Conservation (phyloP, 2,113 vertebrate genomes). For the Gorsachius goisagi region DNA sequence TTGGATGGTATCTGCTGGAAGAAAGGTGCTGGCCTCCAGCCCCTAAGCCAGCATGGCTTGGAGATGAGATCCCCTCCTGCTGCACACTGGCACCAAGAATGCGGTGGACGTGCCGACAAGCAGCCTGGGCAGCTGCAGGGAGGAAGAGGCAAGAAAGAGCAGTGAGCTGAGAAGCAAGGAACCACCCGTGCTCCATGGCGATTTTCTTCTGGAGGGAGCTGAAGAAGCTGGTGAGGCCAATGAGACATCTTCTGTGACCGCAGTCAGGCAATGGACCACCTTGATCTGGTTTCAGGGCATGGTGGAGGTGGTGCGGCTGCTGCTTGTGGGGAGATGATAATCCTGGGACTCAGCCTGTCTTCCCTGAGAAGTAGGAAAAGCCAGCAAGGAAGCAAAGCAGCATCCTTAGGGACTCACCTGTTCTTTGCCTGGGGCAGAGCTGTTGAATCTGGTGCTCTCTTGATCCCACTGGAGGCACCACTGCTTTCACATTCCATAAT, state of each 20-base stretch:
- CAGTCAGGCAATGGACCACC: neutral
- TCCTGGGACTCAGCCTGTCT: neutral
- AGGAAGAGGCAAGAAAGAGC: neutral
- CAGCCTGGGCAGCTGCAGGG: neutral
- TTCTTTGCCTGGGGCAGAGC: neutral
- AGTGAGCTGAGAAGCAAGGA: neutral
- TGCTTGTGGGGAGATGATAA: neutral
- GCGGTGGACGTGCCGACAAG: fast-evolving
- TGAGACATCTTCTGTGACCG: neutral
- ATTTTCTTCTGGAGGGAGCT: neutral
- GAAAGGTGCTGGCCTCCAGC: neutral
- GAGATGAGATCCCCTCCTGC: neutral
- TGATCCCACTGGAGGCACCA: neutral
- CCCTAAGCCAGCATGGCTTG: neutral
- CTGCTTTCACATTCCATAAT: neutral
- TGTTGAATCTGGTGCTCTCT: neutral
- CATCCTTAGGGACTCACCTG: neutral
- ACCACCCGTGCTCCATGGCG: neutral
- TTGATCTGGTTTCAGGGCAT: neutral
- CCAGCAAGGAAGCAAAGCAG: neutral
- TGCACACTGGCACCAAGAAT: neutral
- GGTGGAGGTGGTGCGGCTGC: neutral
- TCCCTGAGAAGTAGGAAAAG: neutral
- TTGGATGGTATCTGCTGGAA: neutral
- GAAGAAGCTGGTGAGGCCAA: neutral